Evolutionary conservation across 2,888 invertebrate genomes (phyloP), one percentile per base, ranked within the genome.

Genomic region (Dynastes grantii): DNA sequence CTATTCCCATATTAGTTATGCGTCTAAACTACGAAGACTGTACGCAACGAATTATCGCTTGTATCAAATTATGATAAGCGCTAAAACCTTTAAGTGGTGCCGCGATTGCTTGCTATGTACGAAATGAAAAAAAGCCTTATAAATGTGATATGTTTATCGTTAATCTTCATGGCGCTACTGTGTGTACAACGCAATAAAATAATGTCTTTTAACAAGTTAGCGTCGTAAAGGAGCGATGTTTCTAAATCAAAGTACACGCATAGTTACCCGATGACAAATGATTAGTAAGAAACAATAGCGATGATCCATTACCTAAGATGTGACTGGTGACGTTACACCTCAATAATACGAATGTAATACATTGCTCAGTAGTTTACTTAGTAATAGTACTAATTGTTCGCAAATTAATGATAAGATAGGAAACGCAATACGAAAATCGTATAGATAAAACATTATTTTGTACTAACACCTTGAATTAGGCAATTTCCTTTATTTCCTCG

Each of bases 1-100:
- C 32, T 73, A 61, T 73, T 73, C 73, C 73, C 73, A 73, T 73
- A 73, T 73, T 73, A 73, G 73, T 73, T 73, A 73, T 61, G 73
- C 73, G 58, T 73, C 61, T 9, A 58, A 27, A 37, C 73, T 71
- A 29, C 73, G 58, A 16, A 73, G 29, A 22, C 16, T 61, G 53
- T 73, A 61, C 73, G 73, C 58, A 73, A 45, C 40, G 22, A 22
- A 11, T 22, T 61, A 45, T 45, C 58, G 58, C 22, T 16, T 11
- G 58, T 40, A 61, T 73, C 61, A 45, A 73, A 73, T 61, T 73
- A 73, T 40, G 61, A 73, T 55, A 61, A 45, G 61, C 13, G 49
- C 45, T 27, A 29, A 65, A 68, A 37, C 27, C 51, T 68, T 22
- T 16, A 55, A 16, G 16, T 55, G n/a, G 16, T 16, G n/a, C 16